A percentile compares a stretch with the other conserved stretches of the same genome.
Evolutionary conservation across 1,140 invertebrate genomes (phyloP).

Genomic region (Halyomorpha halys): DNA sequence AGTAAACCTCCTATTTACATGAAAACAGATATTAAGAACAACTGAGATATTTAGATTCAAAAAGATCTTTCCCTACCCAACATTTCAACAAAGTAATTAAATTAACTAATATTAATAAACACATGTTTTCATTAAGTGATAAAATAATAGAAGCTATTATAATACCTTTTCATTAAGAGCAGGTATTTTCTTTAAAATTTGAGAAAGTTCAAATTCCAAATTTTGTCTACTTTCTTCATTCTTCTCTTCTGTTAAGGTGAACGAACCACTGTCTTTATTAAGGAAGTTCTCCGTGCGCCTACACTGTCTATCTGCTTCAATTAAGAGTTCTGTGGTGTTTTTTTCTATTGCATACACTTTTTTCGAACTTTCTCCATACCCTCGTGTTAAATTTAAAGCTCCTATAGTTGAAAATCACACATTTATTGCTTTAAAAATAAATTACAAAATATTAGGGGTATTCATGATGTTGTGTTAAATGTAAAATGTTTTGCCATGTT

Average conservation of each 20-base stretch:
- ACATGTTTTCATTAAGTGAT: not conserved
- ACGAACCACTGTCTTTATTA: slow-evolving; percentile 53
- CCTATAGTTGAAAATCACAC: slow-evolving; percentile 38
- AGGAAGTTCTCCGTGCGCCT: slow-evolving; percentile 72
- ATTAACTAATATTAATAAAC: no score
- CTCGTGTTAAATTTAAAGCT: slow-evolving; percentile 79
- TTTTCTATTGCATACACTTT: slow-evolving; percentile 54
- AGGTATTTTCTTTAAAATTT: slow-evolving; percentile 62
- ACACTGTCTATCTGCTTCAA: slow-evolving; percentile 69
- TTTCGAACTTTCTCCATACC: slow-evolving; percentile 57
- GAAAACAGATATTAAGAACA: no score
- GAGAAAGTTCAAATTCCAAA: slow-evolving; percentile 52
- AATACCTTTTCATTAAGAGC: slow-evolving; percentile 62
- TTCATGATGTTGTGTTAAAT: no score
- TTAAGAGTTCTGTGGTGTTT: slow-evolving; percentile 41
- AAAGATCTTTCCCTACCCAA: no score
- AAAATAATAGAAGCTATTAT: not conserved
- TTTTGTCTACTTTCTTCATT: slow-evolving; percentile 55
- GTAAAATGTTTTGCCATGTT: no score
- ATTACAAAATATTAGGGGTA: not conserved
- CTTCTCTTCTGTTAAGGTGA: slow-evolving; percentile 56
- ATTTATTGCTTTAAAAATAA: not conserved
- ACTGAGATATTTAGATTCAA: no score
- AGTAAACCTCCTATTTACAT: no score
- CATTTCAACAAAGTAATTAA: no score